Base-by-base conservation (phyloP, 2,113 vertebrate genomes). In the Furnarius figulus region DNA sequence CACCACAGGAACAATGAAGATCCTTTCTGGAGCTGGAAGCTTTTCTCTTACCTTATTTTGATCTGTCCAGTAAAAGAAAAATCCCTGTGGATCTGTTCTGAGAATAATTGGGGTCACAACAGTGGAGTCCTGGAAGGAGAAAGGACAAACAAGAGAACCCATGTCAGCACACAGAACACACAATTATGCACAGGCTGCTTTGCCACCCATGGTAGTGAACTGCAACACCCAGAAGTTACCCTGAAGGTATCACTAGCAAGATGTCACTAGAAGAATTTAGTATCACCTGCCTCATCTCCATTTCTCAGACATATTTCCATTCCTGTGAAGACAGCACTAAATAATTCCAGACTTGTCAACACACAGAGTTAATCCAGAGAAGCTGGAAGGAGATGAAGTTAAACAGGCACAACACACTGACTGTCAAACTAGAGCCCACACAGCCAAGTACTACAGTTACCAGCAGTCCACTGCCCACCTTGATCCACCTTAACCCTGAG, bases 1-100 rank as follows among this genome's bases (percentile, higher is more conserved):
- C 33, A 82, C 11, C 47, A 88, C 37, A 27, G 30, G 13, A 40
- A n/a, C 86, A 66, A 87, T 9, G 24, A 61, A 62, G 42, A 50
- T 53, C 40, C 52, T 39, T 40, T 73, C 61, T 53, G 53, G 71
- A 97, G 14, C 25, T 25, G 25, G 6, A 61, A 82, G 52, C 7
- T 86, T 65, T 87, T 35, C 56, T 92, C 98, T 98, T 98, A 99
- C 99, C 99, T 99, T 99, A 95, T 99, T 99, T 96, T 99, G 99
- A 97, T 99, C 99, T 14, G 98, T 99, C 99, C 99, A 99, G 81
- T 99, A 99, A 80, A 99, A 98, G 98, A 99, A 99, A 98, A 99
- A 99, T 93, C 99, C 99, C 95, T 99, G 98, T 63, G 99, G 99
- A 96, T 99, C 99, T 74, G 99, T 99, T 94, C 98, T 98, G 44